phyloP scores from a whole-genome alignment of 2,797 vertebrate species.

The Lacerta viridis region DNA sequence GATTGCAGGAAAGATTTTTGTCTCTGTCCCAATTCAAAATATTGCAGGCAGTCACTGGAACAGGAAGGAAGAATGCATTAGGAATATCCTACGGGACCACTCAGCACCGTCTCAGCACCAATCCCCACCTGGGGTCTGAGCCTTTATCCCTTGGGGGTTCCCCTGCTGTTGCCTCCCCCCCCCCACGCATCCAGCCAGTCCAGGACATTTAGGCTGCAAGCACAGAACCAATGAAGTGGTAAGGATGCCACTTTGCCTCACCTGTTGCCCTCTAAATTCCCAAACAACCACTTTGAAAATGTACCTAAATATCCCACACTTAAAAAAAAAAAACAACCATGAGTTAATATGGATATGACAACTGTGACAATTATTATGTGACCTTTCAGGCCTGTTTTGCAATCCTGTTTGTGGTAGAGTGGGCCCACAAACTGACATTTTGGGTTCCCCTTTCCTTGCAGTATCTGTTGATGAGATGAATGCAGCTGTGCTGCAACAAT shows the following conservation, averaged over 20 bases:
- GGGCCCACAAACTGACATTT: neutral
- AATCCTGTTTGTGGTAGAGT: neutral
- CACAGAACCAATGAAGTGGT: no score
- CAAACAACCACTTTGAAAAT: no score
- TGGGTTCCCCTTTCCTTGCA: neutral
- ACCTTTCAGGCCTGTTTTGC: neutral
- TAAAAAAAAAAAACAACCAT: neutral
- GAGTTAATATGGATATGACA: neutral
- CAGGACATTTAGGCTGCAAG: no score
- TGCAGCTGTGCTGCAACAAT: neutral
- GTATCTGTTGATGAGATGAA: neutral
- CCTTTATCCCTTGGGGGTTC: no score
- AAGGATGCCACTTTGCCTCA: no score
- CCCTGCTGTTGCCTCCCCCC: no score
- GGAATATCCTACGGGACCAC: neutral
- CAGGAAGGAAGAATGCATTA: neutral
- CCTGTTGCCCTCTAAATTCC: no score
- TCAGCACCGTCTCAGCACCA: neutral
- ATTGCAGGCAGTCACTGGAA: neutral
- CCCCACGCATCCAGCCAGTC: no score
- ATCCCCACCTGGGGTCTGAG: no score
- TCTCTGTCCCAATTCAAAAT: neutral
- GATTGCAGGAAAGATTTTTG: constrained; percentile 20
- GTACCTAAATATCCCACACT: no score
- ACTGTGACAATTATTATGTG: neutral